Conservation (phyloP, 2,113 vertebrate species). For the Pangasianodon hypophthalmus region DNA sequence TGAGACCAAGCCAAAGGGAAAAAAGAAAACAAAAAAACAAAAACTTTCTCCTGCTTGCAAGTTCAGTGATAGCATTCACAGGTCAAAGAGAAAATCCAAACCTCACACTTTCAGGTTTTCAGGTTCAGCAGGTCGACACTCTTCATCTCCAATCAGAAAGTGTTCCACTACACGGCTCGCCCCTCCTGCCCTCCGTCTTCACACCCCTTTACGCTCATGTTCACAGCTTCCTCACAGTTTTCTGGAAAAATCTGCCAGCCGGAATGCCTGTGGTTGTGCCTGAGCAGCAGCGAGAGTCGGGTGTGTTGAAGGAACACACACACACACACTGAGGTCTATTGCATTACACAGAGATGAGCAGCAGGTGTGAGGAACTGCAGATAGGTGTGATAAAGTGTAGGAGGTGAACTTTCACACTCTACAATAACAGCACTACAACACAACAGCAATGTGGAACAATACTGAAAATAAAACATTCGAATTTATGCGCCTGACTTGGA, state of each 20-base stretch:
- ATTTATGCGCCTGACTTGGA: background rate
- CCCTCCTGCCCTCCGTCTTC: slow-evolving; percentile 25
- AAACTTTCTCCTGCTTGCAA: slow-evolving; percentile 37
- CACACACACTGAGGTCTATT: background rate
- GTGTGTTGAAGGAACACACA: background rate
- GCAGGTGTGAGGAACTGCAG: slow-evolving; percentile 37
- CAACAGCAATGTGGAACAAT: background rate
- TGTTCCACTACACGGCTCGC: slow-evolving; percentile 51
- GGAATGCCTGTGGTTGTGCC: slow-evolving; percentile 7
- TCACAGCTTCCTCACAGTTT: slow-evolving; percentile 37
- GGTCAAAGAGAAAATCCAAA: slow-evolving; percentile 64
- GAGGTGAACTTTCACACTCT: slow-evolving; percentile 26
- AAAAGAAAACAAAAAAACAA: slow-evolving; percentile 24
- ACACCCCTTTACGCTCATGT: slow-evolving; percentile 43
- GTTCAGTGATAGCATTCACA: slow-evolving; percentile 58
- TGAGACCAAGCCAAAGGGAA: background rate
- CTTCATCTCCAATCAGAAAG: slow-evolving; percentile 61
- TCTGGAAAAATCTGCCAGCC: slow-evolving; percentile 39
- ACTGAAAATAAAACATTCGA: background rate
- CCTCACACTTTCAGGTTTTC: slow-evolving; percentile 56
- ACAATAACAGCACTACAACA: background rate
- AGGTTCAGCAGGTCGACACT: slow-evolving; percentile 54
- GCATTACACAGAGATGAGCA: background rate
- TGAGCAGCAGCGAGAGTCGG: slow-evolving; percentile 33
- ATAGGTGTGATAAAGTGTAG: slow-evolving; percentile 9